phyloP scores from a whole-genome alignment of 2,797 vertebrate species.

The Eurystomus glaucurus region DNA sequence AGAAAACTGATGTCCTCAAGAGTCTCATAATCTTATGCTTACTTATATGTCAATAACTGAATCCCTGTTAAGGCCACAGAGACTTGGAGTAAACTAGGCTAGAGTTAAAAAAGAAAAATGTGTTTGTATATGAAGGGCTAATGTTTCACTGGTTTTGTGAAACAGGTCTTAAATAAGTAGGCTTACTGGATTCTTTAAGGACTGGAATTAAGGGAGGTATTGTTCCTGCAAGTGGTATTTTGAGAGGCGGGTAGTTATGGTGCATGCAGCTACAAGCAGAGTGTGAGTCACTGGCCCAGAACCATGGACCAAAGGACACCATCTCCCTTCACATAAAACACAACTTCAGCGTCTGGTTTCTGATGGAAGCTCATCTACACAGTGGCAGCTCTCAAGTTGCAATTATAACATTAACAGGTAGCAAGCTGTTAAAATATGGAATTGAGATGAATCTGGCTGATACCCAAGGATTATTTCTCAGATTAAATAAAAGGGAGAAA shows the following conservation, averaged over 20 bases:
- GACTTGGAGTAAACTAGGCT: not conserved
- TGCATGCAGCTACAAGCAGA: accelerated
- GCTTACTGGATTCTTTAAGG: not conserved
- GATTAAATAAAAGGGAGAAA: conserved; percentile 9
- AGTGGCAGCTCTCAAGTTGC: not conserved
- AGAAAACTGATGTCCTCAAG: not conserved
- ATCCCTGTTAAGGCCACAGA: not conserved
- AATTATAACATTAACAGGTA: conserved; percentile 10
- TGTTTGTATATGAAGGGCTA: not conserved
- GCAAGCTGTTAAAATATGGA: not conserved
- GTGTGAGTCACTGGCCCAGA: not conserved
- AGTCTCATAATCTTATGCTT: not conserved
- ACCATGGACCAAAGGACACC: not conserved
- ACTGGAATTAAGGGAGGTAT: not conserved
- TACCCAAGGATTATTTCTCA: not conserved
- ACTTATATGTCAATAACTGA: not conserved
- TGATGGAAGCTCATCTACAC: not conserved
- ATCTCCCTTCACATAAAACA: not conserved
- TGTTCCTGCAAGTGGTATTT: not conserved
- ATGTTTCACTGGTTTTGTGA: not conserved
- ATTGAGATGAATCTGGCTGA: conserved; percentile 13
- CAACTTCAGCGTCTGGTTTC: not conserved
- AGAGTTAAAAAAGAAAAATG: not conserved
- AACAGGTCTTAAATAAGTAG: not conserved
- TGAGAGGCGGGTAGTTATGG: not conserved